These are phyloP conservation scores for Muscicapa comitata DNA, from an alignment of 2,797 vertebrate species.

Conservation along the genomic window DNA sequence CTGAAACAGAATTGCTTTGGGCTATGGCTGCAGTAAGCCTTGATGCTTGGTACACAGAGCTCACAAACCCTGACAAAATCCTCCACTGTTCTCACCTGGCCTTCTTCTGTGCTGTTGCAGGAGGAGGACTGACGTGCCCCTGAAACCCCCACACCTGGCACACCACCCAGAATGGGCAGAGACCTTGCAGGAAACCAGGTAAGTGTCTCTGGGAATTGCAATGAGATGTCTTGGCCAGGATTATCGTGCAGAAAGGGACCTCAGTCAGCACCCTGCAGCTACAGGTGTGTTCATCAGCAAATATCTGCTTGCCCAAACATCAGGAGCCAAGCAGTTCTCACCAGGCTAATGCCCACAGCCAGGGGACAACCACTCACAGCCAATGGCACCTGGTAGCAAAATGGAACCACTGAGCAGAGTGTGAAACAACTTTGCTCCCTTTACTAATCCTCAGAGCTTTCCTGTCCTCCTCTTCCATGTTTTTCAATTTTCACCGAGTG, in stretches of 20 bases:
- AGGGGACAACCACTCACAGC: background rate
- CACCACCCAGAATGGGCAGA: fast-evolving
- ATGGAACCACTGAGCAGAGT: background rate
- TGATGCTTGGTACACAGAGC: background rate
- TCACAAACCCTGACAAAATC: background rate
- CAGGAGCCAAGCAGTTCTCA: background rate
- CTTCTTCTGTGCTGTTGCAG: background rate
- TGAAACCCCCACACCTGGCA: background rate
- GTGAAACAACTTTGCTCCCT: background rate
- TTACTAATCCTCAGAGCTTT: background rate
- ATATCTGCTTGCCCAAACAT: background rate
- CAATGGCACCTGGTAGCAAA: background rate
- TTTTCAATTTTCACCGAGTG: background rate
- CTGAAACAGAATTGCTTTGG: background rate
- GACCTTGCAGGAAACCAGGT: background rate
- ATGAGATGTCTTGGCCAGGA: background rate
- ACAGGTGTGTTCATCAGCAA: background rate
- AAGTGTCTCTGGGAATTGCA: background rate
- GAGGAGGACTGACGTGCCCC: background rate
- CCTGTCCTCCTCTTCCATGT: background rate
- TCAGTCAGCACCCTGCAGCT: background rate
- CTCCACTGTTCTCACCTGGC: background rate
- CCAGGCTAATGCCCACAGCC: background rate
- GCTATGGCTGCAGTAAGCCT: background rate
- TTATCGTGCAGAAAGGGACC: background rate